Base-by-base conservation (phyloP, 2,888 invertebrate genomes). In the Leptinotarsa rubiginosa region DNA sequence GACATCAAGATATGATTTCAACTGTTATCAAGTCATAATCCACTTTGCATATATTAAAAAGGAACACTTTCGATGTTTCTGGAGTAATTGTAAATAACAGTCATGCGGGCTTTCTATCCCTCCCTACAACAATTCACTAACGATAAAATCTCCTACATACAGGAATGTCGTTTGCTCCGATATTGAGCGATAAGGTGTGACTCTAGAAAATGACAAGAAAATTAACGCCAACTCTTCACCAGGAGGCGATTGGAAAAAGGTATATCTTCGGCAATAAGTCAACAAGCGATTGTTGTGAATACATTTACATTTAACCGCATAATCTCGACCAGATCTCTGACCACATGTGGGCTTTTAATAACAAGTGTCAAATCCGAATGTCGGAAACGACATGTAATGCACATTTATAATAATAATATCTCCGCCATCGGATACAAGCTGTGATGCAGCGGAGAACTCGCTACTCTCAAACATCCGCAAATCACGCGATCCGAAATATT, bases 311-410 rank as follows among this genome's bases (percentile, higher is more conserved):
- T 68, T n/a, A 64, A 49, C 49, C 54, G 67, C 73, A 47, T 50
- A 74, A 70, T 74, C 74, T 74, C 49, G 70, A 66, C 15, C 74
- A 65, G 50, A 70, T 74, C 65, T 74, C 71, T 71, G 74, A 74
- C 74, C 74, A 74, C 71, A 74, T 74, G 74, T 74, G 74, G 70
- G 71, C 74, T 74, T 74, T 68, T 71, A 74, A 70, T 74, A 74
- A 74, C 70, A 49, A 74, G 70, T 64, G 74, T 74, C 74, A 74
- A 74, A 74, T 67, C 50, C 70, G 52, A 71, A 67, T 71, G 74
- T 74, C 74, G 74, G 74, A 70, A 71, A 74, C 70, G 74, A 64
- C 70, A 54, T 71, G 74, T 67, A 64, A 71, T 52, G 67, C 64
- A 71, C 74, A 74, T 74, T 67, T 52, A 62, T 62, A 62, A 62